Base-by-base conservation (phyloP, 1,140 invertebrate species). In the Ostrea denselamellosa region DNA sequence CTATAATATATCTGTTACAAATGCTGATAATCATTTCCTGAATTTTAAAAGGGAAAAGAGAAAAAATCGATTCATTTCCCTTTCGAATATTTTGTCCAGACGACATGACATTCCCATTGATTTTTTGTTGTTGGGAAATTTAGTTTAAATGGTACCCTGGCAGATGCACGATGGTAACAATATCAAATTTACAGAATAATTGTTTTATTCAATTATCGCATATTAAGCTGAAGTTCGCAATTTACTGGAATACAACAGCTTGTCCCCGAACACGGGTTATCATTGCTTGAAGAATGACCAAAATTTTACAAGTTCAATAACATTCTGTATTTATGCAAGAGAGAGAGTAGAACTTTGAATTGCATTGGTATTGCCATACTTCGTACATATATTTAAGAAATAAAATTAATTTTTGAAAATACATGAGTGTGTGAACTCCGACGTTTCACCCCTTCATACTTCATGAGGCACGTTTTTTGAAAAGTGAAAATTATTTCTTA, bases 111-210 rank as follows among this genome's bases (percentile, higher is more conserved):
- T 34, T 77, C 3, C 25, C 68, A 77, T 77, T 77, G 68, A 77
- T 77, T 77, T 44, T 44, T 77, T 77, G 68, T 77, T 77, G 25
- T 22, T 14, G 34, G n/a, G n/a, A 62, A 19, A 19, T 62, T 14
- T 14, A n/a, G 25, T 34, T 77, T 34, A 77, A 77, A 77, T 25
- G 68, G 22, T 28, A 77, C 28, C 22, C 22, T 77, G 68, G 68
- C 68, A 77, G 68, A 77, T 77, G 68, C 68, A 77, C 28, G 25
- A 77, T 77, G 68, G 68, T 77, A 34, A 34, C 68, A 34, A 25
- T 10, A 77, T 77, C 28, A 77, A 77, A 77, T 77, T 77, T 77
- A 77, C 68, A 77, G 68, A 77, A 77, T 34, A 77, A 77, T 77
- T 77, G 68, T 77, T 77, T 77, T 77, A 77, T 77, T 77, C 68